Evolutionary conservation across 53 echinoderm and acorn worm genomes (phyloP).

Genomic region (Holothuria leucospilota): DNA sequence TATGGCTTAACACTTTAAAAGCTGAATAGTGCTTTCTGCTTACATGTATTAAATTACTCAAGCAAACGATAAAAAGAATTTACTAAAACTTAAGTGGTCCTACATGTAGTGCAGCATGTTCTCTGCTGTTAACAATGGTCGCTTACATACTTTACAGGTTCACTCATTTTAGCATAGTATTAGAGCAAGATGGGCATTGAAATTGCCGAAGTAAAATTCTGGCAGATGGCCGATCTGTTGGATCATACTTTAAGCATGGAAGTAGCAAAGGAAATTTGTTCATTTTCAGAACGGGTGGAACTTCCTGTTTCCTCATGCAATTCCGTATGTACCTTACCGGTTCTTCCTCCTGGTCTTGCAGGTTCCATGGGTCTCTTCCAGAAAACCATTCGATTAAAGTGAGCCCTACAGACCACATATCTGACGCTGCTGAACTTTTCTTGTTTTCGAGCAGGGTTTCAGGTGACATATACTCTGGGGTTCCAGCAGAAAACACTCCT

Average conservation of each 20-base stretch:
- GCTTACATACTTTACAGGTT: not conserved
- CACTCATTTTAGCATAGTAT: not conserved
- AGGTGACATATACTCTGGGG: constrained; percentile 57
- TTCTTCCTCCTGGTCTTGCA: constrained; percentile 58
- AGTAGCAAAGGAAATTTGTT: constrained; percentile 27
- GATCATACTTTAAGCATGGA: constrained; percentile 19
- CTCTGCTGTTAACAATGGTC: not conserved
- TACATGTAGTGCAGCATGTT: no score
- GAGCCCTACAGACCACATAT: constrained; percentile 53
- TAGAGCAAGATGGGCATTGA: constrained; percentile 34
- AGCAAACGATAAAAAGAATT: no score
- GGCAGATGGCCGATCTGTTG: constrained; percentile 32
- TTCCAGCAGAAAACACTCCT: constrained; percentile 45
- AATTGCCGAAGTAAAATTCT: constrained; percentile 12
- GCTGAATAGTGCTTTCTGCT: no score
- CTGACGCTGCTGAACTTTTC: constrained; percentile 40
- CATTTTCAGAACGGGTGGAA: constrained; percentile 10
- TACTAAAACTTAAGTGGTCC: no score
- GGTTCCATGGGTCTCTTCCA: constrained; percentile 56
- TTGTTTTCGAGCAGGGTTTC: constrained; percentile 42
- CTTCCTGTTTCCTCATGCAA: constrained; percentile 50
- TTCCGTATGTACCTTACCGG: constrained; percentile 42
- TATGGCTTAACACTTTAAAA: no score
- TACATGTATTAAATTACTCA: no score
- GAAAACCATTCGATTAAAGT: constrained; percentile 56